A percentile compares a stretch with the other conserved stretches of the same genome.
phyloP scores from a whole-genome alignment of 2,113 vertebrate genomes.

The Cettia cetti region DNA sequence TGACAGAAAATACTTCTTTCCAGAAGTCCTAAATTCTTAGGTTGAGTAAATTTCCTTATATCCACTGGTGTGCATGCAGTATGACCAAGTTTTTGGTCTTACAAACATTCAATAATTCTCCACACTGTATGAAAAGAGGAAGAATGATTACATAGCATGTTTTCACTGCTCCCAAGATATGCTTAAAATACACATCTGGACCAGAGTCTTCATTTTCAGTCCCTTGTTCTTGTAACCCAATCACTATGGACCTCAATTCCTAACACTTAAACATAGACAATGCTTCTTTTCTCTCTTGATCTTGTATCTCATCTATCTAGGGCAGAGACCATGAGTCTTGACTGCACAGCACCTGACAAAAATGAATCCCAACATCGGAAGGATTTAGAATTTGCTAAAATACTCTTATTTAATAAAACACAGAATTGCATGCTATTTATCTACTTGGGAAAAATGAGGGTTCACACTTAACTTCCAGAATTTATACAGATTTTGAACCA shows the following conservation, averaged over 20 bases:
- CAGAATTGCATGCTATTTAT: background rate
- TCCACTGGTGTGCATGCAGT: background rate
- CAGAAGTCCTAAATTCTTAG: background rate
- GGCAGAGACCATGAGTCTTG: background rate
- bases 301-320: background rate
- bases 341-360: background rate
- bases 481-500: background rate
- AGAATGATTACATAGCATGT: background rate
- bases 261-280: background rate
- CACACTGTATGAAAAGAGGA: background rate
- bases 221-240: background rate
- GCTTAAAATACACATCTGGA: background rate
- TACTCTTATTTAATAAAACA: background rate
- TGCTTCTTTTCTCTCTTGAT: background rate
- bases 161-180: background rate
- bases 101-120: background rate
- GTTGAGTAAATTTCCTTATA: background rate
- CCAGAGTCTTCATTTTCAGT: background rate
- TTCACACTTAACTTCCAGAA: background rate
- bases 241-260: background rate
- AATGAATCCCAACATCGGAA: background rate
- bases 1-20: background rate
- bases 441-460: background rate
- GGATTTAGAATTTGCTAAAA: background rate
- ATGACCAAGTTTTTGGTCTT: background rate